A percentile compares a stretch with the other conserved stretches of the same genome.
Evolutionary conservation across 2,888 invertebrate species (phyloP).

Genomic region (Spialia ferax): DNA sequence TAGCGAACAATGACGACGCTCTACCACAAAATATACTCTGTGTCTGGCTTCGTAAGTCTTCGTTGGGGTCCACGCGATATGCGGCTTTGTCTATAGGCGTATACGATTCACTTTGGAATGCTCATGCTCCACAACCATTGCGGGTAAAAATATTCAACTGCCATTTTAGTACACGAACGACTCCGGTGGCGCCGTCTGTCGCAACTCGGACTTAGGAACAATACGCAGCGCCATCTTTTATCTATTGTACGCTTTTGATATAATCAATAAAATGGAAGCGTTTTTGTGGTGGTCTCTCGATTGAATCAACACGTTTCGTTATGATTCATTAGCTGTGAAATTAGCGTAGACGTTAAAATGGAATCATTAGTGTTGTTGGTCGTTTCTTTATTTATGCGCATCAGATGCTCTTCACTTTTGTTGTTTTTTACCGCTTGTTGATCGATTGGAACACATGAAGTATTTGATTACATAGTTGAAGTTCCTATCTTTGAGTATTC

Average conservation of each 20-base stretch:
- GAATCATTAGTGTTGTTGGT: conserved; percentile 41
- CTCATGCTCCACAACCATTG: conserved; percentile 54
- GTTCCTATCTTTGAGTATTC: not conserved
- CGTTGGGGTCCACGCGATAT: conserved; percentile 51
- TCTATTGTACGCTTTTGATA: conserved; percentile 80
- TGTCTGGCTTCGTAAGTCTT: conserved; percentile 77
- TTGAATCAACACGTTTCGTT: conserved; percentile 44
- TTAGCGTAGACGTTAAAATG: conserved; percentile 44
- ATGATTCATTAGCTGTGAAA: conserved; percentile 47
- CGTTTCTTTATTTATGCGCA: conserved; percentile 32
- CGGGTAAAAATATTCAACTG: conserved; percentile 83
- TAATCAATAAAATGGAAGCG: conserved; percentile 75
- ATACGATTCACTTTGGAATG: conserved; percentile 57
- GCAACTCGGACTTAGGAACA: conserved; percentile 75
- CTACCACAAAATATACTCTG: conserved; percentile 79
- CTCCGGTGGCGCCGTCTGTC: conserved; percentile 85
- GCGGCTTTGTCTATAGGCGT: conserved; percentile 49
- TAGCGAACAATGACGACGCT: conserved; percentile 86
- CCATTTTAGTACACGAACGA: conserved; percentile 83
- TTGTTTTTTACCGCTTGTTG: conserved; percentile 36
- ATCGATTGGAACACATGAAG: conserved; percentile 21
- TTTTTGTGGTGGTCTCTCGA: conserved; percentile 44
- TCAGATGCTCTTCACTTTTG: conserved; percentile 28
- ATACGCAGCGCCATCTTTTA: conserved; percentile 83
- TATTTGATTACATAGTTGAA: not conserved